Evolutionary conservation across 2,888 invertebrate species (phyloP), one percentile per base, ranked within the genome.

Genomic region (Agrotis exclamationis): DNA sequence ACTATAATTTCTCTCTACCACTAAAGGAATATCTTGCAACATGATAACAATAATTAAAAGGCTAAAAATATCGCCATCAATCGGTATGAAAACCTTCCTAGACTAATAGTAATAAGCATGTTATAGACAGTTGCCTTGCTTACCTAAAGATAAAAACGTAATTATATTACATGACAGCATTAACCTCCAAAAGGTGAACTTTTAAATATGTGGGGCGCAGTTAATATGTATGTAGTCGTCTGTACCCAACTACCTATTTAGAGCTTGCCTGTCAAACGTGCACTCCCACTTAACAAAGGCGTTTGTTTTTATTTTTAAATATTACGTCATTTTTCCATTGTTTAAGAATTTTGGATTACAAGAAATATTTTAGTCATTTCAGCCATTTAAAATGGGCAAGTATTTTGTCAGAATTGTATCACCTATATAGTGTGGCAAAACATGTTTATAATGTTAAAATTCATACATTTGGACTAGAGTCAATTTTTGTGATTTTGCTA

Each of bases 101-200:
- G 39, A 33, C 48, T 53, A 39, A 70, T 54, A 56, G 47, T 51
- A 48, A 66, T 48, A 58, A 14, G 58, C 62, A 24, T 56, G 33
- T 80, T 58, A 76, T 66, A 76, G 50, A 45, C 79, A 62, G 59
- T 77, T 76, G 53, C 53, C 50, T 65, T 48, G 51, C 59, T 57
- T 53, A 53, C 59, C 22, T 63, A 60, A 67, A 81, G 72, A 65
- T 79, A 79, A 78, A 73, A 65, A 65, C 58, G 54, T 74, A 57
- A 74, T 78, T 82, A 82, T 73, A 58, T 82, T 66, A 73, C 56
- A 74, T 57, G 79, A 59, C 82, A 79, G 56, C 54, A 63, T 77
- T 51, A 82, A 79, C 79, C 63, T 71, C 71, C 24, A 71, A 83
- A n/a, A 76, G 80, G 79, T 79, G 82, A 82, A 70, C 67, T 57